Evolutionary conservation across 2,797 vertebrate species (phyloP).

Genomic region (Chromis chromis): DNA sequence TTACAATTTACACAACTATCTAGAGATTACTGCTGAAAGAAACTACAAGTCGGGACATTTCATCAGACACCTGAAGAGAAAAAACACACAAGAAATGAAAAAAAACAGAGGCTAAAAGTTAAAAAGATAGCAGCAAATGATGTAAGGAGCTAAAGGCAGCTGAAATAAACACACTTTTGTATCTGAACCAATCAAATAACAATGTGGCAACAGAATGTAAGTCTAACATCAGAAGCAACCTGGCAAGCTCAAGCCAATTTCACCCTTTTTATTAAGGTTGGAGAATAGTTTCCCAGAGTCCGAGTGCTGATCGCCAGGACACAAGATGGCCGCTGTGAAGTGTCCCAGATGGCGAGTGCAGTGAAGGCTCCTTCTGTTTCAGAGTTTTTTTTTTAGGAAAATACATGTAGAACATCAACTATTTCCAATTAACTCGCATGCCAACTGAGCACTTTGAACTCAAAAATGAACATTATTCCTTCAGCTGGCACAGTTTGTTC

Average conservation of each 20-base stretch:
- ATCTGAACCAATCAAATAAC: conserved; percentile 63
- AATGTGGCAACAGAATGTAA: conserved; percentile 67
- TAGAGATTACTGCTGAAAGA: conserved; percentile 32
- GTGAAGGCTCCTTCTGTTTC: conserved; percentile 37
- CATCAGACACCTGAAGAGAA: conserved; percentile 41
- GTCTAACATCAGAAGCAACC: conserved; percentile 57
- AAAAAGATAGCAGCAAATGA: conserved; percentile 79
- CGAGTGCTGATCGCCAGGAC: conserved; percentile 45
- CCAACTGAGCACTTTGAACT: conserved; percentile 36
- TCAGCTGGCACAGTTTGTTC: conserved; percentile 24
- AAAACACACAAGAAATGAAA: background rate
- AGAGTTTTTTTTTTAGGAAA: conserved; percentile 18
- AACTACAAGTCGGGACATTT: conserved; percentile 39
- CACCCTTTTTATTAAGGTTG: conserved; percentile 20
- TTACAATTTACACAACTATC: conserved; percentile 59
- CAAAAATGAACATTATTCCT: conserved; percentile 16
- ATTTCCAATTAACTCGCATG: conserved; percentile 38
- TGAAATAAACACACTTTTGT: conserved; percentile 67
- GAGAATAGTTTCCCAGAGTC: conserved; percentile 17
- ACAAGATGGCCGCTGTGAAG: conserved; percentile 32
- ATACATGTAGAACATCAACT: conserved; percentile 32
- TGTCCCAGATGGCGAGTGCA: conserved; percentile 22
- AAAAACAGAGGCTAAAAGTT: conserved; percentile 21
- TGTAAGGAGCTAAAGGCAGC: conserved; percentile 78
- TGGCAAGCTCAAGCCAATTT: conserved; percentile 26